Conservation (phyloP, 2,113 vertebrate species). For the Lota lota region DNA sequence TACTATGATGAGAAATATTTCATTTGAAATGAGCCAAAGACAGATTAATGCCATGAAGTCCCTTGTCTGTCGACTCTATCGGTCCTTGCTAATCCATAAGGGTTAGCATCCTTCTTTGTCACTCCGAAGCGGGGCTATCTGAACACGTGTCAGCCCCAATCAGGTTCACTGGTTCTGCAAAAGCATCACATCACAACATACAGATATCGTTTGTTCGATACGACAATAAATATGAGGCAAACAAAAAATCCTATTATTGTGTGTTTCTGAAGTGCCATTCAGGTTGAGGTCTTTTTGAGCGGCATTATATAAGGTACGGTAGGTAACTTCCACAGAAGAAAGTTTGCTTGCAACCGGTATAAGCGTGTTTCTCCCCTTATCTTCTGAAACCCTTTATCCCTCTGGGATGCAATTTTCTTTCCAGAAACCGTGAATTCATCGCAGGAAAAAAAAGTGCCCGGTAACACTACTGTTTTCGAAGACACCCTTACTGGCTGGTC, state of each 20-base stretch:
- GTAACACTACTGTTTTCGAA: constrained; percentile 26
- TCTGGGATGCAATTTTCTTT: constrained; percentile 8
- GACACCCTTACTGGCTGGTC: background rate
- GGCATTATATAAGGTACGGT: background rate
- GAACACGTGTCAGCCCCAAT: constrained; percentile 39
- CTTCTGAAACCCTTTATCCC: background rate
- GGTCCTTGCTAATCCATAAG: constrained; percentile 30
- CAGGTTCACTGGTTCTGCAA: constrained; percentile 20
- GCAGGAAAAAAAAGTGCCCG: constrained; percentile 3
- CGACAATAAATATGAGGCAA: constrained; percentile 3
- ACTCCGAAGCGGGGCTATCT: constrained; percentile 6
- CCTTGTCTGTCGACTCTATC: constrained; percentile 2
- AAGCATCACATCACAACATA: constrained; percentile 21
- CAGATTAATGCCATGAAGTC: constrained; percentile 6
- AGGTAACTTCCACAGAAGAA: constrained; percentile 9
- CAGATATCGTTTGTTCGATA: constrained; percentile 10
- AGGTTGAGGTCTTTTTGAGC: background rate
- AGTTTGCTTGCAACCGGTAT: background rate
- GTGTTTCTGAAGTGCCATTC: constrained; percentile 6
- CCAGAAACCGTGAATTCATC: constrained; percentile 37
- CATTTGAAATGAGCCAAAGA: constrained; percentile 13
- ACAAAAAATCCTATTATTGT: constrained; percentile 6
- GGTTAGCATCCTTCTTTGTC: constrained; percentile 41
- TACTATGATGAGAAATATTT: constrained; percentile 6
- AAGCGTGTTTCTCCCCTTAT: background rate